Base-by-base conservation (phyloP, 2,888 invertebrate species). In the Epinotia ramella region DNA sequence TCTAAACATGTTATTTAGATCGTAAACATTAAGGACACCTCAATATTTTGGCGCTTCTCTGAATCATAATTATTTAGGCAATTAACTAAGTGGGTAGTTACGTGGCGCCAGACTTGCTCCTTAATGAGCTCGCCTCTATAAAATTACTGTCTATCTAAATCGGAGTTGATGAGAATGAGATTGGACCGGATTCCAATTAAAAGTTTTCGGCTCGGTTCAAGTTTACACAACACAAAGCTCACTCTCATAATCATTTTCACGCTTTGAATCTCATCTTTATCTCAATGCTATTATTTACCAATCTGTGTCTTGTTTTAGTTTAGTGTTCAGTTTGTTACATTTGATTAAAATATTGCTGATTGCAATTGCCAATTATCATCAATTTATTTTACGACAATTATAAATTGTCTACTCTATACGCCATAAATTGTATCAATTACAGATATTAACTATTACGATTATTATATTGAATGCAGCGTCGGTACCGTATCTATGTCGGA, bases 171-270 rank as follows among this genome's bases (percentile, higher is more conserved):
- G 74, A 69, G 68, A 73, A 77, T 60, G 64, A 74, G 69, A 73
- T 76, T 60, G 71, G 73, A 73, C 73, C 68, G 75, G 73, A 67
- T 71, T 77, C 76, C 73, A 79, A 78, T 78, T 79, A 78, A 76
- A 79, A 79, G 64, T 79, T 77, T 44, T 57, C 44, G 57, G 60
- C 33, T 28, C 33, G 40, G 66, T 40, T 60, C 44, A 53, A 63
- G 70, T 56, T 63, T 62, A 65, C 68, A 59, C 57, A 68, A 57
- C 68, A 62, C 33, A 24, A 24, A 18, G 20, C 60, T 62, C 44
- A 66, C 60, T 66, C 60, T 24, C 40, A 60, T 68, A 53, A 66
- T 71, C 28, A 71, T 71, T 70, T 74, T 65, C 66, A 68, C 40
- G 18, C 33, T 73, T 60, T 62, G 60, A 75, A 57, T 68, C 57